Evolutionary conservation across 1,140 invertebrate species (phyloP), one percentile per base, ranked within the genome.

Genomic region (Eciton burchellii): DNA sequence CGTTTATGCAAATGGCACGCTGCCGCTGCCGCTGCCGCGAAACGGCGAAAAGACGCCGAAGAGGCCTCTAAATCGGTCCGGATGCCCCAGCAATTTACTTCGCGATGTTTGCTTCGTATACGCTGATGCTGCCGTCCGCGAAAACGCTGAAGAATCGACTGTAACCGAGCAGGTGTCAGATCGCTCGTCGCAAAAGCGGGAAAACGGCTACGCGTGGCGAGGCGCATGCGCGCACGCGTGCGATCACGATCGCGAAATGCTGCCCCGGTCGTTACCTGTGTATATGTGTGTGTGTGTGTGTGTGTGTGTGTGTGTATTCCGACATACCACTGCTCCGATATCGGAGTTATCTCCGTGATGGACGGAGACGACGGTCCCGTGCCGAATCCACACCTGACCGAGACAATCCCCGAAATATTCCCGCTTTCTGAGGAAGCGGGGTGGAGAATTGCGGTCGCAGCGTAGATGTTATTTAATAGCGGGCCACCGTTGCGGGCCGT

Each of bases 1-100:
- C 83, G 77, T 85, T 86, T 81, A 85, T 86, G 83, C 65, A 85
- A 82, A 86, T n/a, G n/a, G 57, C 60, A 81, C 52, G 59, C 49
- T 68, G 59, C 35, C 68, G 81, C 60, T 21, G 60, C 49, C 66
- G 26, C 49, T 41, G 19, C 29, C 43, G 21, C 59, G 83, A 82
- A 73, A 73, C 83, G 83, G 41, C 24, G 60, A 83, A 84, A 84
- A 84, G 70, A 35, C n/a, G n/a, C 52, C 19, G 54, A 43, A 56
- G 54, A 54, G 47, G 11, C 54, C 70, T 57, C 70, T 76, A 63
- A 76, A 76, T 76, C 49, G 59, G 4, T 65, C 59, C 59, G 35
- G 59, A 24, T 59, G 73, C 73, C 65, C 63, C 63, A 59, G 19
- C 52, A 65, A 76, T 76, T 76, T 76, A 65, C 59, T 76, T 59